phyloP scores from a whole-genome alignment of 2,113 vertebrate species.

The Dissostichus mawsoni region DNA sequence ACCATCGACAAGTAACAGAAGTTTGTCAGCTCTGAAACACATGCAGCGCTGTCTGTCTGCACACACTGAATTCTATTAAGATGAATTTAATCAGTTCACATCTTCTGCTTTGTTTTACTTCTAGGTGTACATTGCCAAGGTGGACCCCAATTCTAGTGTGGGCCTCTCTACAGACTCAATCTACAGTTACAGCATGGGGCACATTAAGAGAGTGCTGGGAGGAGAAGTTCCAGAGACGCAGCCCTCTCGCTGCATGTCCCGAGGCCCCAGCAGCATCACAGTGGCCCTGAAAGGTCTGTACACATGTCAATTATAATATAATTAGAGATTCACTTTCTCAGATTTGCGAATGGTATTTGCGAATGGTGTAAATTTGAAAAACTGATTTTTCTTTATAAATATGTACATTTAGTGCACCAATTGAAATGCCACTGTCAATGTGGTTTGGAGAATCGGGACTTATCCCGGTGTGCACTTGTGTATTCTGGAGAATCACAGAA shows the following conservation, averaged over 20 bases:
- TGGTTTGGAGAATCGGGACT: too few species aligned
- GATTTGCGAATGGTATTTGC: too few species aligned
- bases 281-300: slow-evolving; percentile 93
- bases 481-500: too few species aligned
- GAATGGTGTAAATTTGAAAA: too few species aligned
- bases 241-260: slow-evolving; percentile 88
- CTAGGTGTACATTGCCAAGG: slow-evolving; percentile 94
- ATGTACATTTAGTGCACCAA: too few species aligned
- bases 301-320: background rate
- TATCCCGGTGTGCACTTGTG: too few species aligned
- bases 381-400: too few species aligned
- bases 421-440: too few species aligned
- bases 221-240: slow-evolving; percentile 89
- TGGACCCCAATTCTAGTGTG: slow-evolving; percentile 93
- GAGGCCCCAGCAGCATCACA: slow-evolving; percentile 84
- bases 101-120: background rate
- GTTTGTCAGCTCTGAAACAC: background rate
- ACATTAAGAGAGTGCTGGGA: slow-evolving; percentile 91
- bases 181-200: slow-evolving; percentile 93
- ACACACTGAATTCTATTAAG: background rate
- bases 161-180: slow-evolving; percentile 94
- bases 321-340: background rate
- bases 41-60: background rate
- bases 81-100: background rate
- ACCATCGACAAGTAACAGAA: background rate